phyloP scores from a whole-genome alignment of 2,797 vertebrate genomes.

The Fringilla coelebs region DNA sequence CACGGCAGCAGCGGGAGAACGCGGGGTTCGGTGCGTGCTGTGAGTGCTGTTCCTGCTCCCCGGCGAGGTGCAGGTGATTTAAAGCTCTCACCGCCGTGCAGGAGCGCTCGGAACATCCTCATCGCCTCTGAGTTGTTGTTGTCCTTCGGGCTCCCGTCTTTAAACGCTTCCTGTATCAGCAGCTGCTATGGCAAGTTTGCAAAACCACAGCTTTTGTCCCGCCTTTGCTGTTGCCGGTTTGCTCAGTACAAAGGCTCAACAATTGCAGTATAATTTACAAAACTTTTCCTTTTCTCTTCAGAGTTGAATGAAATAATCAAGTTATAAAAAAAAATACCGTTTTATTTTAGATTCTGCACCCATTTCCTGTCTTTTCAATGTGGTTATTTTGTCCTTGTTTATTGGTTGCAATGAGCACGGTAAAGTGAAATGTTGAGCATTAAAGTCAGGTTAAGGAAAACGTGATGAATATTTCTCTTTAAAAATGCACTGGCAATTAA shows the following conservation, averaged over 20 bases:
- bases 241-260: not conserved
- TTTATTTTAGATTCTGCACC: not conserved
- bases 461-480: not conserved
- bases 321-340: accelerated
- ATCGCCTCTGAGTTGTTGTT: conserved; percentile 36
- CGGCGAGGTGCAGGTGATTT: not conserved
- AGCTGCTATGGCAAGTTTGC: conserved; percentile 56
- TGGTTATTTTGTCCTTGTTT: not conserved
- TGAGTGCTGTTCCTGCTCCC: not conserved
- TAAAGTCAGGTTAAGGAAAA: not conserved
- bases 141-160: conserved; percentile 53
- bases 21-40: not conserved
- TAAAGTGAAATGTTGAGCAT: not conserved
- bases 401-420: not conserved
- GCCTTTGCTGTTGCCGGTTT: conserved; percentile 29
- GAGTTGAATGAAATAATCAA: not conserved
- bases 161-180: conserved; percentile 68
- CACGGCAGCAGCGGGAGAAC: not conserved
- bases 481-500: not conserved
- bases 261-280: not conserved
- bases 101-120: conserved; percentile 5
- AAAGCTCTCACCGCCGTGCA: not conserved
- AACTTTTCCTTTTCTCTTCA: not conserved
- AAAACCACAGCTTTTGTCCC: conserved; percentile 63
- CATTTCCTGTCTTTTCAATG: not conserved